Evolutionary conservation across 2,888 invertebrate species (phyloP).

Genomic region (Panorpa germanica): DNA sequence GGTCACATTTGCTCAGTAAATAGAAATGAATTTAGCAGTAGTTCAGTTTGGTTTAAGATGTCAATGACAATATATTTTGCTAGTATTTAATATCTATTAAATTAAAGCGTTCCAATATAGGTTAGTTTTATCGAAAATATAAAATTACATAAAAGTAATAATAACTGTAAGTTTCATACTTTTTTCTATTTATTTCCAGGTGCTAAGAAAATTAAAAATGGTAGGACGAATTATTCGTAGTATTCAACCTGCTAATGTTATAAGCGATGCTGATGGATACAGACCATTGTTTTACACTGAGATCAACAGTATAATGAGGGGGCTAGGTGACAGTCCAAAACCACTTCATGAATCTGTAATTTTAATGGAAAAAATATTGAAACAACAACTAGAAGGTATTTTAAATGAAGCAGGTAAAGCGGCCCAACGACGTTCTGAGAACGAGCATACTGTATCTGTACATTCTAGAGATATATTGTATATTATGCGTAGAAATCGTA

Average conservation of each 20-base stretch:
- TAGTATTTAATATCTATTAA: slow-evolving; percentile 19
- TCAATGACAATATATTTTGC: too few relatives aligned
- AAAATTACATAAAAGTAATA: too few relatives aligned
- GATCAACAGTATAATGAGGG: slow-evolving; percentile 78
- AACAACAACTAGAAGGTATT: slow-evolving; percentile 61
- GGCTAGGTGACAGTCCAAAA: slow-evolving; percentile 76
- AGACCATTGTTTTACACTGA: slow-evolving; percentile 23
- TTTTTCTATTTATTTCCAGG: too few relatives aligned
- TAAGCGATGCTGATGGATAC: slow-evolving; percentile 5
- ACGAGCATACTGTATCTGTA: slow-evolving; percentile 25
- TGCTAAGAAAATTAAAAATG: too few relatives aligned
- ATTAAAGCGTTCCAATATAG: slow-evolving; percentile 22
- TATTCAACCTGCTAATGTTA: too few relatives aligned
- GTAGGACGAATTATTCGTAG: too few relatives aligned
- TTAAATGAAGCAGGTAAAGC: slow-evolving; percentile 59
- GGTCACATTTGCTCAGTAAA: too few relatives aligned
- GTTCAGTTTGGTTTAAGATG: too few relatives aligned
- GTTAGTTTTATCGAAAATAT: too few relatives aligned
- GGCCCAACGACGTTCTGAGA: slow-evolving; percentile 38
- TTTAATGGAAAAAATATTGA: slow-evolving; percentile 65
- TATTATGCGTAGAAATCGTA: slow-evolving; percentile 61
- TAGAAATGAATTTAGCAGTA: too few relatives aligned
- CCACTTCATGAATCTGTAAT: slow-evolving; percentile 68
- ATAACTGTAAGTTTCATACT: too few relatives aligned
- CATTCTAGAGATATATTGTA: slow-evolving; percentile 53